Base-by-base conservation (phyloP, 64 coral and sea anemone species). In the Pachyseris speciosa region DNA sequence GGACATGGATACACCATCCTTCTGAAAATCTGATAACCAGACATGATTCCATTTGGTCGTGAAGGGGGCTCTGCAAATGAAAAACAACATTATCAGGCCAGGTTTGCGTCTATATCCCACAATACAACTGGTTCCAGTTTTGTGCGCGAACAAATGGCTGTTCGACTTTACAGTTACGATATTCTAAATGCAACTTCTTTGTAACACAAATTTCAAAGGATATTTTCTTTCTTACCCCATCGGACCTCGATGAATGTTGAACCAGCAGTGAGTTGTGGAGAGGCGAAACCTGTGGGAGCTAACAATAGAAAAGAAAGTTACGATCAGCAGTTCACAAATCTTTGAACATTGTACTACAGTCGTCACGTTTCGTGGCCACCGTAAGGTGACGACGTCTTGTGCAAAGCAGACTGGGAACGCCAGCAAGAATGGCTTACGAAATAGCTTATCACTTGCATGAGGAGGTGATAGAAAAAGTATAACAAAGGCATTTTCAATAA, bases 1-100 rank as follows among this genome's bases (percentile, higher is more conserved):
- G 92, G 96, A 63, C 96, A 98, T 20, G 32, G 30, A 24, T 83
- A 83, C 16, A 94, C 38, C 61, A 61, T 88, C 55, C 89, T 70
- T 92, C 96, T 91, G 68, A 91, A 98, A 61, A 98, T 67, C 40
- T 84, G 59, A 68, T 98, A 98, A 4, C 88, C 86, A 20, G 83
- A 81, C 16, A 98, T 84, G 40, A 65, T 49, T 37, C 92, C 96
- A 72, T 94, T 98, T 44, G 92, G 92, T 44, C 89, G 88, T 19
- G 76, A 65, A 16, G 96, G 96, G 12, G 89, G 78, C 15, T 25
- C 96, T 98, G 69, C 44, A 86, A 71, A 30, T 0, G 5, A 22
- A 50, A n/a, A 28, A 72, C 5, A 69, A 49, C 2, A 50, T 9
- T 7, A 58, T 19, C 1, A 50, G 24, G 31, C 44, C n/a, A n/a